Evolutionary conservation across 1,140 invertebrate species (phyloP).

Genomic region (Acromyrmex echinatior): DNA sequence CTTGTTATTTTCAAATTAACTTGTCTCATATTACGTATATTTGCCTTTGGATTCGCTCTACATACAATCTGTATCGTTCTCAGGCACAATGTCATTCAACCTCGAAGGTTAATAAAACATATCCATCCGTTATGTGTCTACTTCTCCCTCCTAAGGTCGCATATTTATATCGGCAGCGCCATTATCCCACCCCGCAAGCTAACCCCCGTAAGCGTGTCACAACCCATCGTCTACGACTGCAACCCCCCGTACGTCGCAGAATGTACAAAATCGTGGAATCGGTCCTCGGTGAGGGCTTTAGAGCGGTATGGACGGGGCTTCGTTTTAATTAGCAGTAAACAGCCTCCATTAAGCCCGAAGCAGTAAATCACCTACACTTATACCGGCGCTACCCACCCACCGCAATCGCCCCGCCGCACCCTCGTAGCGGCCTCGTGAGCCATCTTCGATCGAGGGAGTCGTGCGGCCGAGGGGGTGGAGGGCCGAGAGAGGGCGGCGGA

Average conservation of each 20-base stretch:
- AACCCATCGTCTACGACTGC: background rate
- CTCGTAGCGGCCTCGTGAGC: constrained; percentile 64
- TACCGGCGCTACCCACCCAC: constrained; percentile 63
- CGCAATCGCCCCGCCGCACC: constrained; percentile 44
- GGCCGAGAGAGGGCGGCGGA: constrained; percentile 58
- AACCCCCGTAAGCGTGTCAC: constrained; percentile 56
- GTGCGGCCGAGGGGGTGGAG: constrained; percentile 40
- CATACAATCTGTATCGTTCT: background rate
- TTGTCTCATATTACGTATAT: background rate
- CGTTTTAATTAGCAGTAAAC: constrained; percentile 86
- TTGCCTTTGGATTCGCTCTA: background rate
- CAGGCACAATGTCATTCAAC: constrained; percentile 40
- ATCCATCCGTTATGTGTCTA: constrained; percentile 41
- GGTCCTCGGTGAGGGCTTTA: constrained; percentile 70
- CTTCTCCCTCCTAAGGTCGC: constrained; percentile 29
- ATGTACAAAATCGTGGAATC: constrained; percentile 74
- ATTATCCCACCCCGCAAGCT: constrained; percentile 56
- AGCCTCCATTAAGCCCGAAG: constrained; percentile 83
- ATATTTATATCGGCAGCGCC: constrained; percentile 69
- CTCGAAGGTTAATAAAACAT: constrained; percentile 50
- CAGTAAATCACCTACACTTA: constrained; percentile 84
- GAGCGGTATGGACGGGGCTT: constrained; percentile 81
- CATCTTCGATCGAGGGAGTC: constrained; percentile 68
- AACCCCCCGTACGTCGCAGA: constrained; percentile 33
- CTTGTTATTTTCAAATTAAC: constrained; percentile 9